Conservation (phyloP, 2,797 vertebrate species). For the Aeoliscus strigatus region DNA sequence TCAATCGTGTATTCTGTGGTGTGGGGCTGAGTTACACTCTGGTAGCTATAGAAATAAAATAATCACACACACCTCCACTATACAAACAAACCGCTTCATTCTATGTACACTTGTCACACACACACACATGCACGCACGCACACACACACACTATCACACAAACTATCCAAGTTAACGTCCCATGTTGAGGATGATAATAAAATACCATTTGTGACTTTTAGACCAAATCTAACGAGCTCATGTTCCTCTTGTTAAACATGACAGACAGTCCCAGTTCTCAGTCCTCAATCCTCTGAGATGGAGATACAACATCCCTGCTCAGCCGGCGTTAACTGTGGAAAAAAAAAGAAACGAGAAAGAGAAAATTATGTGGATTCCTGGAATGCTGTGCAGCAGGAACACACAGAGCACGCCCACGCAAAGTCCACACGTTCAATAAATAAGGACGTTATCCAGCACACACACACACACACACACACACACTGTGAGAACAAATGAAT, state of each 20-base stretch:
- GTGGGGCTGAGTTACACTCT: too few species aligned
- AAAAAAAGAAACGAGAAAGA: conserved; percentile 36
- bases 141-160: conserved; percentile 14
- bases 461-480: conserved; percentile 18
- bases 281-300: conserved; percentile 36
- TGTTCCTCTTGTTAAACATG: conserved; percentile 35
- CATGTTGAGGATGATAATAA: conserved; percentile 24
- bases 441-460: conserved; percentile 48
- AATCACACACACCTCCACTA: too few species aligned
- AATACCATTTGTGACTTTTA: conserved; percentile 24
- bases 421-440: conserved; percentile 56
- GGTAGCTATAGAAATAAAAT: too few species aligned
- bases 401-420: conserved; percentile 56
- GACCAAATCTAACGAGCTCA: conserved; percentile 26
- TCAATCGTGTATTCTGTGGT: too few species aligned
- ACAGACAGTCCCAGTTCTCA: conserved; percentile 39
- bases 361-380: conserved; percentile 42
- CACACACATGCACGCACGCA: conserved; percentile 39
- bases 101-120: conserved; percentile 56
- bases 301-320: conserved; percentile 35
- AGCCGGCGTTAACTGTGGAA: conserved; percentile 71
- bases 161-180: conserved; percentile 23
- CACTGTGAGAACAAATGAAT: conserved; percentile 9
- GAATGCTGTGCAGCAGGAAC: conserved; percentile 28
- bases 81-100: conserved; percentile 28